Percentiles rank a stretch among this genome's conserved stretches.
Conservation (phyloP, 1,140 invertebrate species). For the Drosophila quadrilineata region DNA sequence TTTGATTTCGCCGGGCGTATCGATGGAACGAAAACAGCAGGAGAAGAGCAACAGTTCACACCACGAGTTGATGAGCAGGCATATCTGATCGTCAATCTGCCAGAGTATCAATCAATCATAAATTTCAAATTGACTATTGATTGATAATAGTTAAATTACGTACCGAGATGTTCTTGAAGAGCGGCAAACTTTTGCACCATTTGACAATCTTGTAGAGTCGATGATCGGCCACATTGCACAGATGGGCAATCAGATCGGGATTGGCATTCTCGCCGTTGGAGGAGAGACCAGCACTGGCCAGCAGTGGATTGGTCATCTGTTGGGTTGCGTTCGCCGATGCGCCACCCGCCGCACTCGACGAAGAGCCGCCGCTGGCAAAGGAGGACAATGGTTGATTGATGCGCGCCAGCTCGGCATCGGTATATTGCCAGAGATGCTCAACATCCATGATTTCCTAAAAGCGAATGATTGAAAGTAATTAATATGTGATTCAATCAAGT, state of each 20-base stretch:
- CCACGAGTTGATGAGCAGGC: conserved; percentile 98
- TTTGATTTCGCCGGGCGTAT: conserved; percentile 92
- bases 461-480: conserved; percentile 27
- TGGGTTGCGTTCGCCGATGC: conserved; percentile 38
- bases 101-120: not conserved
- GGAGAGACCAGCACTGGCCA: conserved; percentile 85
- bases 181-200: conserved; percentile 98
- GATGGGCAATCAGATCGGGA: conserved; percentile 92
- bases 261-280: conserved; percentile 85
- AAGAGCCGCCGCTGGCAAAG: conserved; percentile 66
- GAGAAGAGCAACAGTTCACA: conserved; percentile 96
- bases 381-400: conserved; percentile 82
- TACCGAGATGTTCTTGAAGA: conserved; percentile 97
- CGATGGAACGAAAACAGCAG: conserved; percentile 94
- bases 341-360: conserved; percentile 45
- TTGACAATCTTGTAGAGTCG: conserved; percentile 98
- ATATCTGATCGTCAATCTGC: conserved; percentile 97
- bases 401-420: conserved; percentile 86
- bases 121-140: not conserved
- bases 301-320: conserved; percentile 84
- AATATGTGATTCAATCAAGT: not conserved
- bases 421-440: conserved; percentile 96
- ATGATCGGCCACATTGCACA: conserved; percentile 97
- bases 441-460: conserved; percentile 95
- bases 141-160: conserved; percentile 63